A percentile compares a stretch with the other conserved stretches of the same genome.
phyloP scores from a whole-genome alignment of 2,797 vertebrate species.

The Halcyon smyrnensis region DNA sequence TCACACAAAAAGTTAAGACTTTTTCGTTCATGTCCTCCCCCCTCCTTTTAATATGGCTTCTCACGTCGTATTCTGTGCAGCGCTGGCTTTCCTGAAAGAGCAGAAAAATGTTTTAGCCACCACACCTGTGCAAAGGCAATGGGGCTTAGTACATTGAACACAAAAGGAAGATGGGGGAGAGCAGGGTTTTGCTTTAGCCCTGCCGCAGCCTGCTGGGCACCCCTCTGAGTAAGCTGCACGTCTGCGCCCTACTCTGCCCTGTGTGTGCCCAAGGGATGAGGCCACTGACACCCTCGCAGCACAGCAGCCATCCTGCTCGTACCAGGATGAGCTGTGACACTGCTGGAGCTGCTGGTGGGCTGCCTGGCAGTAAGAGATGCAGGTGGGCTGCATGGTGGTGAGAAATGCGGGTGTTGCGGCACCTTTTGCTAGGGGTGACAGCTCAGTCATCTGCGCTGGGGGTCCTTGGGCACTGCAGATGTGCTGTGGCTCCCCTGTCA shows the following conservation, averaged over 20 bases:
- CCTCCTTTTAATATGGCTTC: not conserved
- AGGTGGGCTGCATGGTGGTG: not conserved
- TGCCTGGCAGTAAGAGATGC: not conserved
- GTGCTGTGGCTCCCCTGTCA: not conserved
- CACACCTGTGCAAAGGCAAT: not conserved
- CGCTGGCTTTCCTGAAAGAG: constrained; percentile 1
- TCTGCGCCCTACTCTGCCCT: not conserved
- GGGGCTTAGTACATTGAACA: not conserved
- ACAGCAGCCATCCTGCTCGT: rapidly evolving
- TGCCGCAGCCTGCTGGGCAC: not conserved
- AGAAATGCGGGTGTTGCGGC: not conserved
- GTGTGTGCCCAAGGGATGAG: not conserved
- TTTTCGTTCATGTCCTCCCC: constrained; percentile 34
- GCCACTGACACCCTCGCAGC: not conserved
- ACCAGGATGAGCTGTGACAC: not conserved
- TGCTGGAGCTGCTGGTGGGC: not conserved
- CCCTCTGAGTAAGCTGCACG: not conserved
- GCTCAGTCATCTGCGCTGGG: not conserved
- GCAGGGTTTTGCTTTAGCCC: not conserved
- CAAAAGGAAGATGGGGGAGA: not conserved
- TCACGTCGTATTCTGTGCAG: constrained; percentile 5
- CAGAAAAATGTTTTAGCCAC: not conserved
- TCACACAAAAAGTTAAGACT: constrained; percentile 77
- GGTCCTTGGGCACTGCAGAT: not conserved
- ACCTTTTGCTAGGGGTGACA: not conserved